phyloP scores from a whole-genome alignment of 2,797 vertebrate genomes.

The Accipiter badius region DNA sequence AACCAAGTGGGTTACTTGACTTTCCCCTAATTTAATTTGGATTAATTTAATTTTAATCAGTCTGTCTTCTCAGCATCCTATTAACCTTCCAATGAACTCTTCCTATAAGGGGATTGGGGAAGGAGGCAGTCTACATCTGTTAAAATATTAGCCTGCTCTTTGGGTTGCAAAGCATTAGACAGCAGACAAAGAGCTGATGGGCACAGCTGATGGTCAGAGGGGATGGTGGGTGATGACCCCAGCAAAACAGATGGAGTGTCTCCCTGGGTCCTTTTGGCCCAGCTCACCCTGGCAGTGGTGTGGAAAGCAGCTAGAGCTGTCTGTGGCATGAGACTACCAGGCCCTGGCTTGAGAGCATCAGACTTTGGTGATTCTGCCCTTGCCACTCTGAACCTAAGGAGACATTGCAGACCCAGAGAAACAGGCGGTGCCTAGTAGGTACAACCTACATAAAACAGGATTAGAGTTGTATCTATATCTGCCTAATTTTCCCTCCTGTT shows the following conservation, averaged over 20 bases:
- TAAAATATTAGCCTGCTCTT: background rate
- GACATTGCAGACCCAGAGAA: background rate
- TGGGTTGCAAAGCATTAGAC: background rate
- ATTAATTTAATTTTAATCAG: slow-evolving; percentile 55
- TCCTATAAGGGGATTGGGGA: background rate
- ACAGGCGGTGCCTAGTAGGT: background rate
- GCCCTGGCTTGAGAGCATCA: background rate
- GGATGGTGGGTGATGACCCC: background rate
- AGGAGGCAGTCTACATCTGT: background rate
- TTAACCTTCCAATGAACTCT: slow-evolving; percentile 49
- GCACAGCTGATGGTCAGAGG: background rate
- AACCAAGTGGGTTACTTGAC: background rate
- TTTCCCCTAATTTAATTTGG: slow-evolving; percentile 50
- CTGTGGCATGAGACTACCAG: background rate
- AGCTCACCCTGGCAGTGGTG: background rate
- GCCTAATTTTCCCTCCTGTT: background rate
- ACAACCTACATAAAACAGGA: background rate
- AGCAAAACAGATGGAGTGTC: background rate
- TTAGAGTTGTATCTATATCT: background rate
- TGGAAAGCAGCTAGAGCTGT: background rate
- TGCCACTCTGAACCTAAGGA: background rate
- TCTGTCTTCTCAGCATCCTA: slow-evolving; percentile 36
- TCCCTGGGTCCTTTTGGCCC: background rate
- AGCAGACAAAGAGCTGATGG: background rate
- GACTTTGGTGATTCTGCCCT: background rate